Conservation (phyloP, 2,113 vertebrate genomes). For the Meles meles region DNA sequence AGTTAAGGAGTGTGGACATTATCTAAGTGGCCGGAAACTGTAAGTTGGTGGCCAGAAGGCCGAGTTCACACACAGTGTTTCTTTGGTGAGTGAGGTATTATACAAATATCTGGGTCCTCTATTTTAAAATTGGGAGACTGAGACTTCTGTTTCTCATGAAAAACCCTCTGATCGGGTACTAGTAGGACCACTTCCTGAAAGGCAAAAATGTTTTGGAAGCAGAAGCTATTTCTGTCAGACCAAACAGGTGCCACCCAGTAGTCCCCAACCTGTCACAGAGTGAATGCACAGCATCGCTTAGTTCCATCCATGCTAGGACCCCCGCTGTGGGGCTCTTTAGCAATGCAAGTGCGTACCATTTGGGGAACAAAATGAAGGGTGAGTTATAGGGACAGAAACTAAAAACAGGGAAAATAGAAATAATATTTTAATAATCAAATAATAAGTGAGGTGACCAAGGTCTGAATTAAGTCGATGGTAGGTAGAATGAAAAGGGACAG, state of each 20-base stretch:
- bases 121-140: neutral
- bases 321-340: too few species aligned
- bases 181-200: neutral
- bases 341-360: neutral
- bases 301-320: fast-evolving
- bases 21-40: neutral
- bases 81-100: neutral
- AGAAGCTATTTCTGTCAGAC: neutral
- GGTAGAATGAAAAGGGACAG: neutral
- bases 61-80: neutral
- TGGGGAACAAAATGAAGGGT: neutral
- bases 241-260: fast-evolving
- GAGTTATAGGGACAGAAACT: neutral
- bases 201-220: neutral
- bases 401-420: neutral
- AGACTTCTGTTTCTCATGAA: neutral
- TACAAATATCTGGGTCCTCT: neutral
- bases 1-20: neutral
- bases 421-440: neutral
- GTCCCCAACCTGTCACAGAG: neutral
- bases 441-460: neutral
- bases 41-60: neutral
- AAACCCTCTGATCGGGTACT: neutral
- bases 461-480: neutral
- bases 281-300: neutral